phyloP scores from a whole-genome alignment of 1,140 invertebrate species.

The Physella acuta region DNA sequence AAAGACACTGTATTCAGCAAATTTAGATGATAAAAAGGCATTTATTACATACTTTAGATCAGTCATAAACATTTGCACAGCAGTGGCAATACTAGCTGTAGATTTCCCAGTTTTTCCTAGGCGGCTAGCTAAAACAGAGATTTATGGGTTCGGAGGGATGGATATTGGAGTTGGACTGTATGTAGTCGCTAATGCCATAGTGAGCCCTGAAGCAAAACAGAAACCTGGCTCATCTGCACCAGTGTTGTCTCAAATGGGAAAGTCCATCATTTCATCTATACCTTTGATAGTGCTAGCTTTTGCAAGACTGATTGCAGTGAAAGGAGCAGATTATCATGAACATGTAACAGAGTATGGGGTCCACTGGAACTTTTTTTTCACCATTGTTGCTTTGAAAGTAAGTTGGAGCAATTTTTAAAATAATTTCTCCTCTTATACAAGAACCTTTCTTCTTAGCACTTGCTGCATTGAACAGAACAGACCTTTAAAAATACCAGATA shows the following conservation, averaged over 20 bases:
- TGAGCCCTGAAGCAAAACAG: constrained; percentile 66
- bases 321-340: constrained; percentile 74
- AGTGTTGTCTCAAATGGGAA: constrained; percentile 21
- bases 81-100: constrained; percentile 85
- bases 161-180: constrained; percentile 91
- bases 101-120: constrained; percentile 87
- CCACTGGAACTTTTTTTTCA: constrained; percentile 98
- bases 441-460: no score
- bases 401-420: no score
- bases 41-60: constrained; percentile 63
- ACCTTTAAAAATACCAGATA: no score
- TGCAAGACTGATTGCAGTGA: constrained; percentile 63
- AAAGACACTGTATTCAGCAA: background rate
- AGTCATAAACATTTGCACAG: constrained; percentile 72
- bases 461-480: no score
- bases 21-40: constrained; percentile 25
- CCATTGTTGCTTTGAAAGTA: constrained; percentile 79
- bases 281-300: constrained; percentile 69
- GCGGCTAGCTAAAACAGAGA: constrained; percentile 80
- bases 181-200: constrained; percentile 82
- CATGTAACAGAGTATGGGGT: constrained; percentile 89
- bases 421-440: no score
- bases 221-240: constrained; percentile 17
- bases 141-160: constrained; percentile 88
- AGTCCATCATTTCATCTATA: constrained; percentile 35